Percentiles rank a stretch among this genome's conserved stretches.
phyloP scores from a whole-genome alignment of 2,113 vertebrate species.

The Aythya baeri region DNA sequence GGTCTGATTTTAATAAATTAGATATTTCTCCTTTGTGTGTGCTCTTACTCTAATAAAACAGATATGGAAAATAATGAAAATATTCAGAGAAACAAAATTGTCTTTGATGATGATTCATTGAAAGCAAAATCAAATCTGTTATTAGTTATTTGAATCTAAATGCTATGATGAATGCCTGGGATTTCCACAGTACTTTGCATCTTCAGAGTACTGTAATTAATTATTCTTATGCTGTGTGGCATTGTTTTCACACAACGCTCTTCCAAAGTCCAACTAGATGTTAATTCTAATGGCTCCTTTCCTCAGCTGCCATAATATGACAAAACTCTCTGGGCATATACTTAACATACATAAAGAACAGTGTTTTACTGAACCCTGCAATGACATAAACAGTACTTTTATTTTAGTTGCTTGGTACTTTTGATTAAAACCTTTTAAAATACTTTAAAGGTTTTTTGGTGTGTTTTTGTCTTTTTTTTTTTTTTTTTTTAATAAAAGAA shows the following conservation, averaged over 20 bases:
- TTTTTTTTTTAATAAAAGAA: background rate
- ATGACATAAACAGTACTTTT: background rate
- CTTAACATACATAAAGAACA: background rate
- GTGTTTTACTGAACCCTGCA: background rate
- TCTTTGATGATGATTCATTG: background rate
- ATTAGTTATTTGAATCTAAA: background rate
- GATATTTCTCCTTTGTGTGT: background rate
- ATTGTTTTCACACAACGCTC: background rate
- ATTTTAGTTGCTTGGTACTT: background rate
- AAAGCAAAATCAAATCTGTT: slow-evolving; percentile 30
- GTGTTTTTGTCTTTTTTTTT: background rate
- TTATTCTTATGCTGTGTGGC: background rate
- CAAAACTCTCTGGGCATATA: background rate
- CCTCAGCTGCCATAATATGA: background rate
- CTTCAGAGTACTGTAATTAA: slow-evolving; percentile 23
- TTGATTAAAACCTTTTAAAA: background rate
- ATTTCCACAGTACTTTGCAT: background rate
- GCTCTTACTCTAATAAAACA: background rate
- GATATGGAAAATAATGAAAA: background rate
- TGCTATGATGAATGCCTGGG: background rate
- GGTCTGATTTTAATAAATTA: background rate
- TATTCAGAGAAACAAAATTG: background rate
- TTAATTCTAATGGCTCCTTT: background rate
- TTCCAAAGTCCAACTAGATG: background rate
- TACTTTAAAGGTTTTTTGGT: background rate